A percentile compares a stretch with the other conserved stretches of the same genome.
Conservation (phyloP, 2,888 invertebrate genomes). For the Scaptomyza reducta region DNA sequence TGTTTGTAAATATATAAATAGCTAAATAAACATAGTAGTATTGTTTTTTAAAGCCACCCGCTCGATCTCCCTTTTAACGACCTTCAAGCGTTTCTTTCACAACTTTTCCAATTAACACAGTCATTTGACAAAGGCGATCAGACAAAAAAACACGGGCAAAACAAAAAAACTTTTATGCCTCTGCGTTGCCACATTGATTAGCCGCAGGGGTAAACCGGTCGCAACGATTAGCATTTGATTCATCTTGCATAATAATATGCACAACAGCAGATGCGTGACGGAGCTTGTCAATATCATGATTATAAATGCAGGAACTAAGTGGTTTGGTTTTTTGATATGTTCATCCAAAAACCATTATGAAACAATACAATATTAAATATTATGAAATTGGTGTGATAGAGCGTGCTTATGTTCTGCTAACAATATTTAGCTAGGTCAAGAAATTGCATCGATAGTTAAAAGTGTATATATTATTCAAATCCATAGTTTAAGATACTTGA, state of each 20-base stretch:
- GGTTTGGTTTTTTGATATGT: constrained; percentile 18
- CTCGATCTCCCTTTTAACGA: constrained; percentile 2
- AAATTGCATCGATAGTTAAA: neutral
- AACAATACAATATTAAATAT: neutral
- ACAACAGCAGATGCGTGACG: constrained; percentile 24
- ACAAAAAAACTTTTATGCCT: constrained; percentile 46
- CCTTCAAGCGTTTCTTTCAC: constrained; percentile 38
- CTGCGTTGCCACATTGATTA: constrained; percentile 57
- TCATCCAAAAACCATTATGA: neutral
- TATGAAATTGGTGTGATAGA: neutral
- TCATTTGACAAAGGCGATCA: constrained; percentile 41
- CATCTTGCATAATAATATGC: constrained; percentile 56
- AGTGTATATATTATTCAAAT: neutral
- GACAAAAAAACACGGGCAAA: neutral
- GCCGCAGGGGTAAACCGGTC: constrained; percentile 62
- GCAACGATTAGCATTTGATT: constrained; percentile 68
- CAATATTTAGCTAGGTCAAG: neutral
- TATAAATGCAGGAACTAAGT: constrained; percentile 35
- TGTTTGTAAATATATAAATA: constrained; percentile 44
- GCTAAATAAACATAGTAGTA: constrained; percentile 23
- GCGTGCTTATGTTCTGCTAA: neutral
- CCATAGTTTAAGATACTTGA: too few species aligned
- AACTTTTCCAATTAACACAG: constrained; percentile 52
- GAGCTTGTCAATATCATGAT: constrained; percentile 27
- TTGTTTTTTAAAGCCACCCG: constrained; percentile 11